A percentile compares a stretch with the other conserved stretches of the same genome.
Evolutionary conservation across 2,113 vertebrate species (phyloP).

Genomic region (Chaetura pelagica): DNA sequence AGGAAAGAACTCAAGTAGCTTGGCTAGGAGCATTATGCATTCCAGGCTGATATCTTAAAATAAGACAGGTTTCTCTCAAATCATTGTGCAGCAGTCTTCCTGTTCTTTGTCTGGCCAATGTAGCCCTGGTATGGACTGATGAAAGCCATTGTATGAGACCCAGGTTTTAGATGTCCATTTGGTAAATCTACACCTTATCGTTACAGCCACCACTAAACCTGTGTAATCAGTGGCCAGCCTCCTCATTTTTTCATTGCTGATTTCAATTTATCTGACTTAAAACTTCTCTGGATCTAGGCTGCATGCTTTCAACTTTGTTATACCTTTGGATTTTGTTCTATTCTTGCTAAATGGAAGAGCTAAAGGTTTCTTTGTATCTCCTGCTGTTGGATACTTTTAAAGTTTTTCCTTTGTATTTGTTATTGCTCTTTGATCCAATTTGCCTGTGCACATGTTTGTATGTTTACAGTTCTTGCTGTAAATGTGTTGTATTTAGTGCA

Average conservation of each 20-base stretch:
- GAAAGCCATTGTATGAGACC: not conserved
- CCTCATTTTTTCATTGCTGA: not conserved
- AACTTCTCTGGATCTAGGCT: not conserved
- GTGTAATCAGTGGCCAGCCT: not conserved
- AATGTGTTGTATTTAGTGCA: not conserved
- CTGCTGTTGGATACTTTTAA: not conserved
- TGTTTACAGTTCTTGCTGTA: not conserved
- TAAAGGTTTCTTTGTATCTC: not conserved
- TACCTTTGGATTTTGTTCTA: not conserved
- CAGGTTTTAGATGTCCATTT: not conserved
- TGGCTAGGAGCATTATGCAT: not conserved
- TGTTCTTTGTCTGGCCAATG: not conserved
- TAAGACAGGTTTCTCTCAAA: not conserved
- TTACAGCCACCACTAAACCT: not conserved
- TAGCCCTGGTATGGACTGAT: not conserved
- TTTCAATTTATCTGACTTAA: not conserved
- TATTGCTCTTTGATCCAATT: not conserved
- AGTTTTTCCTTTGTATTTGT: not conserved
- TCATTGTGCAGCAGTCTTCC: not conserved
- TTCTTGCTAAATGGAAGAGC: not conserved
- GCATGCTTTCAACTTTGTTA: not conserved
- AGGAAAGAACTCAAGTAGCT: not conserved
- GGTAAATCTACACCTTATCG: not conserved
- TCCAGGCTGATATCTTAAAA: not conserved
- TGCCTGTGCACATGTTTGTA: not conserved